Evolutionary conservation across 2,888 invertebrate genomes (phyloP).

Genomic region (Agrochola macilenta): DNA sequence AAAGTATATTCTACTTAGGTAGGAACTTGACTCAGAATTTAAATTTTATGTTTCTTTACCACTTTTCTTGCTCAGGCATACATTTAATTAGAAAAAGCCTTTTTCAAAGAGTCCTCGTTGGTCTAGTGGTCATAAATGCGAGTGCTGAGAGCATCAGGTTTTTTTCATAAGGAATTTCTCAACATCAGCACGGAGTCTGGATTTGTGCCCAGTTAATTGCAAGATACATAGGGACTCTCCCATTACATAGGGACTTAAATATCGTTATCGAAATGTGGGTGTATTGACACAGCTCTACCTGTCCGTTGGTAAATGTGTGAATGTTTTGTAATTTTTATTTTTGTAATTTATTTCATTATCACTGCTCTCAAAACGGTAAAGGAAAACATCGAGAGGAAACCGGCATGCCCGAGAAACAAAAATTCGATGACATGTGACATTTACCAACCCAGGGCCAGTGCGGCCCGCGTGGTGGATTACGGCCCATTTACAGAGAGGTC

Average conservation of each 20-base stretch:
- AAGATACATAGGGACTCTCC: not conserved
- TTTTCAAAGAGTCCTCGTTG: constrained; percentile 8
- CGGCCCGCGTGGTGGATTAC: not conserved
- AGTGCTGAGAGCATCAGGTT: not conserved
- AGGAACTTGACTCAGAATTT: not conserved
- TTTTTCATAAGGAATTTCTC: not conserved
- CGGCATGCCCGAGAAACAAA: not conserved
- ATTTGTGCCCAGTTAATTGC: constrained; percentile 13
- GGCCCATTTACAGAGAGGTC: not conserved
- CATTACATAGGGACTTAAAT: too few species aligned
- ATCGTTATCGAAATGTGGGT: not conserved
- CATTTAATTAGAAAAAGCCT: constrained; percentile 10
- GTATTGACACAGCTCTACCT: too few species aligned
- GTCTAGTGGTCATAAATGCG: not conserved
- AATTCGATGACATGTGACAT: not conserved
- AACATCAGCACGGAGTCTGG: not conserved
- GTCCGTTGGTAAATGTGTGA: not conserved
- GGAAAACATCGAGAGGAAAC: not conserved
- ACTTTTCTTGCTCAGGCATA: not conserved
- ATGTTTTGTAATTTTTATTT: not conserved
- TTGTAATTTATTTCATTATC: not conserved
- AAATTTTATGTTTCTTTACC: constrained; percentile 2
- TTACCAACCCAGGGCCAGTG: not conserved
- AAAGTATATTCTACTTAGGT: not conserved
- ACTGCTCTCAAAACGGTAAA: not conserved